Base-by-base conservation (phyloP, 2,113 vertebrate species). In the Marmota flaviventris region DNA sequence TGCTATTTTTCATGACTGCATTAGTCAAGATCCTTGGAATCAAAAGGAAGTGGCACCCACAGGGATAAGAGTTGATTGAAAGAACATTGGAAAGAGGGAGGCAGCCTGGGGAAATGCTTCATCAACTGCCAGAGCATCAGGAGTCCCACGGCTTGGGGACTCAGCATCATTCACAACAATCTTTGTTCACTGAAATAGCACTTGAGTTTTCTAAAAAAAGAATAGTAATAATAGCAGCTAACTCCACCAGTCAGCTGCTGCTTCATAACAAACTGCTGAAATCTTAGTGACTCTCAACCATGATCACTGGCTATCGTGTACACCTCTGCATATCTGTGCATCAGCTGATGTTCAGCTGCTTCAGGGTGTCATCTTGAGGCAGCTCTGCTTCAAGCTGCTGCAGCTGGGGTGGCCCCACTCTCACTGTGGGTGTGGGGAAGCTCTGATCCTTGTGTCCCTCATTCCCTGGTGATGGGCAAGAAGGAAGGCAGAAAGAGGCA, bases 31-130 rank as follows among this genome's bases (percentile, higher is more conserved):
- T 73, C 8, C 75, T 93, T 92, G 51, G 45, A 88, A 77, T 39
- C 6, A 22, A 72, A 63, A 69, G 77, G 81, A 93, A 97, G 78
- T 53, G 39, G 78, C 13, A 27, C 34, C 67, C 45, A 51, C 77
- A n/a, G 86, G 83, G 82, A 91, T 22, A 10, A 84, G 37, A 89
- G 77, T 39, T 75, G 69, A 94, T 37, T 86, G 73, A 61, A 94
- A 67, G 48, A 34, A 45, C 37, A 4, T 10, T 17, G n/a, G 63
- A 32, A 63, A 73, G 29, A 37, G 32, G 32, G 48, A 37, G 1
- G 58, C 27, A 53, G 22, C 39, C 81, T 69, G 29, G 51, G 65
- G 45, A 88, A 34, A 51, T 42, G n/a, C 42, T 51, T 77, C 13
- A 2, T 77, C 82, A 42, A 29, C 17, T 61, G 48, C 17, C 2